phyloP scores from a whole-genome alignment of 2,797 vertebrate genomes.

The Benthosema pterotum region DNA sequence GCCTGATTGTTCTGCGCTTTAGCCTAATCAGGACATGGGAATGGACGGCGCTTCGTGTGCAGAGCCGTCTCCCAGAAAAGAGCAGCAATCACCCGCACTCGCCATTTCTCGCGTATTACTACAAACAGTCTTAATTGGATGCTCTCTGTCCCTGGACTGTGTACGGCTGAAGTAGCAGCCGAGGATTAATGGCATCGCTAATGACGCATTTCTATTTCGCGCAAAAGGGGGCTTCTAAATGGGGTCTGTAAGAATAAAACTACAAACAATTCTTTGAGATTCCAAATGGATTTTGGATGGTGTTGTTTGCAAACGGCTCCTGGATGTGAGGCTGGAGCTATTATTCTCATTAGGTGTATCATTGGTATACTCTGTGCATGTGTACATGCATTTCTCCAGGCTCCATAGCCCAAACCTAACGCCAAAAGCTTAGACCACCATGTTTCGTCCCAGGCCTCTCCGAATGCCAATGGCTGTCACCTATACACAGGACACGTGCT shows the following conservation, averaged over 20 bases:
- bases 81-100: constrained; percentile 66
- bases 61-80: constrained; percentile 39
- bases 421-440: constrained; percentile 20
- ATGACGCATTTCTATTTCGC: constrained; percentile 22
- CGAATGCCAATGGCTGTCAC: constrained; percentile 44
- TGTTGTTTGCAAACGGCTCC: constrained; percentile 11
- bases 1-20: constrained; percentile 71
- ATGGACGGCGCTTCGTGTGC: constrained; percentile 36
- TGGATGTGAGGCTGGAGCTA: neutral
- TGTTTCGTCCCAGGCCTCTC: constrained; percentile 47
- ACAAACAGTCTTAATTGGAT: constrained; percentile 61
- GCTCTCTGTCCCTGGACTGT: constrained; percentile 28
- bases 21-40: constrained; percentile 65
- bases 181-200: constrained; percentile 23
- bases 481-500: constrained; percentile 53
- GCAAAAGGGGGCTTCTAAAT: constrained; percentile 19
- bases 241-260: constrained; percentile 7
- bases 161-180: constrained; percentile 25
- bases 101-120: constrained; percentile 48
- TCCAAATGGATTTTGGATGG: constrained; percentile 10
- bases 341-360: neutral
- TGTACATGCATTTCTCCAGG: neutral
- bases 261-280: constrained; percentile 42
- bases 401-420: neutral
- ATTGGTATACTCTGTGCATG: neutral